These are phyloP conservation scores for Cotesia vestalis DNA, from an alignment of 1,140 invertebrate species.

Conservation along the genomic window DNA sequence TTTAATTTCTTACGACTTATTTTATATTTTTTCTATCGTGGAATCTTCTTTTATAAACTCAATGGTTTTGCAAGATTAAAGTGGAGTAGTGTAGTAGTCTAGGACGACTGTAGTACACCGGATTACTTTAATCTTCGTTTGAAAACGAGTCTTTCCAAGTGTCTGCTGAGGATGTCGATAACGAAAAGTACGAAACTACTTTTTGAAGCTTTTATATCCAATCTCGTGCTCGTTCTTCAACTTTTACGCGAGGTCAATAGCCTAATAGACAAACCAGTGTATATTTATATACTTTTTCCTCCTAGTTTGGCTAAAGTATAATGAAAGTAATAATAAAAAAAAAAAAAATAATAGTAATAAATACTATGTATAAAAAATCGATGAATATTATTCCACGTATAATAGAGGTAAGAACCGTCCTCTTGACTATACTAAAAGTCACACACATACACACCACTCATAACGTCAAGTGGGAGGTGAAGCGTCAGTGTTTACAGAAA, in stretches of 20 bases:
- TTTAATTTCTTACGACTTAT: no score
- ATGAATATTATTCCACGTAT: conserved; percentile 6
- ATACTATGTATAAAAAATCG: conserved; percentile 8
- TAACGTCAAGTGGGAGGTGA: neutral
- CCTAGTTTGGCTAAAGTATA: neutral
- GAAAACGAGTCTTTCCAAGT: neutral
- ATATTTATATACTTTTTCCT: no score
- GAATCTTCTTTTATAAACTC: no score
- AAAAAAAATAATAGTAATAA: no score
- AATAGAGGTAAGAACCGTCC: conserved; percentile 10
- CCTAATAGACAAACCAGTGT: conserved; percentile 20
- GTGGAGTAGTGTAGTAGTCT: no score
- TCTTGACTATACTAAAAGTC: conserved; percentile 1
- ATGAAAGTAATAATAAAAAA: neutral
- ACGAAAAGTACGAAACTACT: conserved; percentile 28
- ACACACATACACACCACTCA: no score
- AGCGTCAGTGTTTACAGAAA: conserved; percentile 47
- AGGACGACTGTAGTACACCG: conserved; percentile 2
- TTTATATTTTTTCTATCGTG: no score
- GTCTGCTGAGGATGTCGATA: conserved; percentile 29
- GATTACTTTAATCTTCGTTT: conserved; percentile 31
- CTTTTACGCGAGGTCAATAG: conserved; percentile 27
- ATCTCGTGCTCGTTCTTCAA: conserved; percentile 26
- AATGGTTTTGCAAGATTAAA: no score
- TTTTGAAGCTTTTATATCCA: conserved; percentile 33